A percentile compares a stretch with the other conserved stretches of the same genome.
Conservation (phyloP, 2,797 vertebrate species). For the Arrhamphus sclerolepis region DNA sequence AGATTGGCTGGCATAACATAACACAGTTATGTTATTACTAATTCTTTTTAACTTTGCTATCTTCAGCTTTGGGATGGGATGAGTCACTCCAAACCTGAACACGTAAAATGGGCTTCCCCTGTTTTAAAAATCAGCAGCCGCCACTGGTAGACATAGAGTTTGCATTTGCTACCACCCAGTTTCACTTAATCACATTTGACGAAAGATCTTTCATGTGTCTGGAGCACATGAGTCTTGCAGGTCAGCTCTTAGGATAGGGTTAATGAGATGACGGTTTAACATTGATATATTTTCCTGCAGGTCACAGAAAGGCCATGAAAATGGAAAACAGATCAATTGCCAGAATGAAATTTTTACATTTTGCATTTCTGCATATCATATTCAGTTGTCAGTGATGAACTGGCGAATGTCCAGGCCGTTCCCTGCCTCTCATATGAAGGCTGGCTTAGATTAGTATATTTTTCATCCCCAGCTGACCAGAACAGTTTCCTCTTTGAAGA, state of each 20-base stretch:
- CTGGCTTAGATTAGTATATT: too few relatives aligned
- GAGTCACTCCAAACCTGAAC: too few relatives aligned
- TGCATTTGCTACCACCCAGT: neutral
- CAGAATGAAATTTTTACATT: constrained; percentile 1
- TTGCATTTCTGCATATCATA: neutral
- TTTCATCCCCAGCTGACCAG: neutral
- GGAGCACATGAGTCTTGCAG: constrained; percentile 1
- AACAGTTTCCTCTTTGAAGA: constrained; percentile 18
- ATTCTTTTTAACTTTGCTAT: too few relatives aligned
- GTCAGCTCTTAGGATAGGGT: neutral
- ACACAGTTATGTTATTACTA: too few relatives aligned
- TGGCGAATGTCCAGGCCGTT: too few relatives aligned
- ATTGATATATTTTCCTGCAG: constrained; percentile 25
- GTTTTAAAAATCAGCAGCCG: too few relatives aligned
- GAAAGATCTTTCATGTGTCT: constrained; percentile 3
- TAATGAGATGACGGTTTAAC: neutral
- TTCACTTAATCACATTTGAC: constrained; percentile 16
- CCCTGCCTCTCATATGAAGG: too few relatives aligned
- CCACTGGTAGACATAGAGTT: too few relatives aligned
- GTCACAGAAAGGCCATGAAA: constrained; percentile 24
- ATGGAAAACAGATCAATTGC: constrained; percentile 13
- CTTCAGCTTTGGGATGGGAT: too few relatives aligned
- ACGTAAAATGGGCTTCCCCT: too few relatives aligned
- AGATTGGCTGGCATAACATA: too few relatives aligned
- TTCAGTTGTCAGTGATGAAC: too few relatives aligned